Percentiles rank a stretch among this genome's conserved stretches.
Conservation (phyloP, 2,888 invertebrate genomes). For the Drepanosiphum platanoidis region DNA sequence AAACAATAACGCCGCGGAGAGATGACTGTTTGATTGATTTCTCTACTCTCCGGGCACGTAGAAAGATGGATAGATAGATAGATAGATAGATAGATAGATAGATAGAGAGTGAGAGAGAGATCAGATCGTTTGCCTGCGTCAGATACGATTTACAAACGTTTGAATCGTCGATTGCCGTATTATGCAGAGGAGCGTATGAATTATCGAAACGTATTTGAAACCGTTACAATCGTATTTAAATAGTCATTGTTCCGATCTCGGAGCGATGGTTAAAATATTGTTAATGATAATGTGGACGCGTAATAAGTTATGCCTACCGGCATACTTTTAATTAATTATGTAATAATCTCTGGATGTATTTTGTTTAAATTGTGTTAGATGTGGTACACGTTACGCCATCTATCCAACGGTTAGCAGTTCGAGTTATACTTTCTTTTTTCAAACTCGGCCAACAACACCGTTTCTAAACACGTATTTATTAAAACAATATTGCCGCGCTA, state of each 20-base stretch:
- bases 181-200: not conserved
- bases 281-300: not conserved
- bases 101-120: not conserved
- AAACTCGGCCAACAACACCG: not conserved
- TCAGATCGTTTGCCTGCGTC: not conserved
- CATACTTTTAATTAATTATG: not conserved
- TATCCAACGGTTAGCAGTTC: not conserved
- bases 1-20: not conserved
- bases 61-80: not conserved
- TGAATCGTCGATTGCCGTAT: not conserved
- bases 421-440: no score
- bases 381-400: not conserved
- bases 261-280: not conserved
- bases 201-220: not conserved
- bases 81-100: not conserved
- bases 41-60: not conserved
- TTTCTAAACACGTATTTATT: constrained; percentile 65
- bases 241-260: not conserved
- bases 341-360: not conserved
- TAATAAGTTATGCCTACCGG: not conserved
- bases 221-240: not conserved
- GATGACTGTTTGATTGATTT: not conserved
- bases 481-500: no score
- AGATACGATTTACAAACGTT: not conserved
- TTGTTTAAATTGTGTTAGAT: not conserved